phyloP scores from a whole-genome alignment of 2,797 vertebrate genomes.

The Lycodopsis pacificus region DNA sequence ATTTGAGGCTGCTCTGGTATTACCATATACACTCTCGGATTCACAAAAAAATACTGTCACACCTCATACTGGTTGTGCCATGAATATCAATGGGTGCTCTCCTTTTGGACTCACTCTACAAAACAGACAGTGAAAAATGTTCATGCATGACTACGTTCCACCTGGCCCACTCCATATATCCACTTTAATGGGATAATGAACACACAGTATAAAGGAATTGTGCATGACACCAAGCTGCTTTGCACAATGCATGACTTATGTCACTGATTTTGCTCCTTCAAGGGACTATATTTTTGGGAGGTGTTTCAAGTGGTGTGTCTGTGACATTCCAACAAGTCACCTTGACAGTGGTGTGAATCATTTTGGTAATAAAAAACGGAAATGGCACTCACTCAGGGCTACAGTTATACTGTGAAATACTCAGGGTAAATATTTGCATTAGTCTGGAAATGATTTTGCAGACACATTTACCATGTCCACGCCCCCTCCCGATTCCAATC shows the following conservation, averaged over 20 bases:
- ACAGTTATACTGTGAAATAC: slow-evolving; percentile 52
- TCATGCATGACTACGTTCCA: slow-evolving; percentile 76
- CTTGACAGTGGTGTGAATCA: slow-evolving; percentile 75
- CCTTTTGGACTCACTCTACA: slow-evolving; percentile 76
- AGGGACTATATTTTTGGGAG: slow-evolving; percentile 65
- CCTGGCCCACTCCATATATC: slow-evolving; percentile 72
- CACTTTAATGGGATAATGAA: slow-evolving; percentile 79
- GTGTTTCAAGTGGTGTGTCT: slow-evolving; percentile 64
- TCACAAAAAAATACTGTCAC: slow-evolving; percentile 79
- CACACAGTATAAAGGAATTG: slow-evolving; percentile 72
- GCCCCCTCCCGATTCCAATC: slow-evolving; percentile 29
- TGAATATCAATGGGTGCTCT: slow-evolving; percentile 82
- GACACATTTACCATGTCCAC: slow-evolving; percentile 50
- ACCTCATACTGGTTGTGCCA: slow-evolving; percentile 74
- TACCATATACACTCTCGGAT: slow-evolving; percentile 77
- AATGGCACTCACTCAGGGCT: slow-evolving; percentile 49
- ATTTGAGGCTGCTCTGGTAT: slow-evolving; percentile 74
- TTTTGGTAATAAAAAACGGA: slow-evolving; percentile 70
- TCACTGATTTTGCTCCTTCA: slow-evolving; percentile 73
- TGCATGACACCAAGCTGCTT: slow-evolving; percentile 72
- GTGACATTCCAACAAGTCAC: slow-evolving; percentile 78
- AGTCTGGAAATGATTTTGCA: slow-evolving; percentile 56
- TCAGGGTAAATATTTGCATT: slow-evolving; percentile 57
- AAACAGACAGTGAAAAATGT: slow-evolving; percentile 79
- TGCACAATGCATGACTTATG: slow-evolving; percentile 71